phyloP scores from a whole-genome alignment of 2,797 vertebrate genomes.

The Australoheros facetus region DNA sequence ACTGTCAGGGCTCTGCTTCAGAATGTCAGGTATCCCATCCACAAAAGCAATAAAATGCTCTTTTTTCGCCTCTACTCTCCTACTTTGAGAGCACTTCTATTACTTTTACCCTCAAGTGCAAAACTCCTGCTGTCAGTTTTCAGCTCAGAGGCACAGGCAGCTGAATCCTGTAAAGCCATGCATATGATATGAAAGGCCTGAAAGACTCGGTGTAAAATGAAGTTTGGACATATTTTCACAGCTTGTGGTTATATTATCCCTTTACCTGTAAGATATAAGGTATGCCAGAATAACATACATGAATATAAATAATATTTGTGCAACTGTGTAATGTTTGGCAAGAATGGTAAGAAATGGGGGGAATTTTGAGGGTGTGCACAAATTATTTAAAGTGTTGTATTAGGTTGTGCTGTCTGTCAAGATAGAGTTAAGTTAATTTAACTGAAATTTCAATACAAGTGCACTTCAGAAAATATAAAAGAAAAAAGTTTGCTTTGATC shows the following conservation, averaged over 20 bases:
- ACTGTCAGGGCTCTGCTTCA: conserved; percentile 28
- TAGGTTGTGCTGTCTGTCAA: too few relatives aligned
- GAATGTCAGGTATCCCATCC: conserved; percentile 26
- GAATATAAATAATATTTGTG: neutral
- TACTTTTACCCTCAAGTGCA: conserved; percentile 31
- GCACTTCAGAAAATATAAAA: too few relatives aligned
- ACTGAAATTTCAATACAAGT: too few relatives aligned
- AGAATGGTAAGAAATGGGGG: too few relatives aligned
- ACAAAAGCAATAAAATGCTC: conserved; percentile 21
- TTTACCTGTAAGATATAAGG: neutral
- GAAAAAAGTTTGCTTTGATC: too few relatives aligned
- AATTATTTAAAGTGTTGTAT: too few relatives aligned
- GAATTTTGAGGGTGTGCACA: too few relatives aligned
- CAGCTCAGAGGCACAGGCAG: conserved; percentile 9
- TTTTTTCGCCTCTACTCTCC: conserved; percentile 8
- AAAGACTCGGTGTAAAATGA: neutral
- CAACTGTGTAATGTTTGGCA: neutral
- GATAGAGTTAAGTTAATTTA: too few relatives aligned
- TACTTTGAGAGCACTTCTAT: conserved; percentile 21
- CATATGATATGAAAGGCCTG: neutral
- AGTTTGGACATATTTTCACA: neutral
- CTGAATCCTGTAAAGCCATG: neutral
- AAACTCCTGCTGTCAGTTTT: conserved; percentile 27
- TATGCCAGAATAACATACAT: neutral
- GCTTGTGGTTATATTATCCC: neutral